Conservation (phyloP, 2,888 invertebrate species). For the Oasisia sp. region DNA sequence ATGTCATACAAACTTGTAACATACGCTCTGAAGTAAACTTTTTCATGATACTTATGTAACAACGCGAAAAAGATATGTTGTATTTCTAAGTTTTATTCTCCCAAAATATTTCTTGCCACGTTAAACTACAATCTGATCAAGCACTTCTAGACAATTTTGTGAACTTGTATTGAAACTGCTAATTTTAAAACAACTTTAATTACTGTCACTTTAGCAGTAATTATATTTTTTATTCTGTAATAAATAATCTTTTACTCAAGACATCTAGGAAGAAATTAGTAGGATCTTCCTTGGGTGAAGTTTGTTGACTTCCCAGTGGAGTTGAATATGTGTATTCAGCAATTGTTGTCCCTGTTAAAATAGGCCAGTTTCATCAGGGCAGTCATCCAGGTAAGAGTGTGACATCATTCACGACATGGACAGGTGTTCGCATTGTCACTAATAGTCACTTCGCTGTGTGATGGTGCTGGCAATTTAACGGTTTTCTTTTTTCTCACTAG, state of each 20-base stretch:
- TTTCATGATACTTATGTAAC: background rate
- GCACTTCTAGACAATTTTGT: too few species aligned
- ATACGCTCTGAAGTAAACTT: too few species aligned
- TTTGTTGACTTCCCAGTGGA: background rate
- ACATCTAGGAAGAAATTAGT: background rate
- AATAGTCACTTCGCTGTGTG: background rate
- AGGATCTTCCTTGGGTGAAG: background rate
- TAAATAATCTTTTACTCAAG: background rate
- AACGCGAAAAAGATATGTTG: background rate
- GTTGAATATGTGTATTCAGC: background rate
- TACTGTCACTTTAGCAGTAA: background rate
- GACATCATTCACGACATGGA: background rate
- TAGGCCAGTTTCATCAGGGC: conserved; percentile 1
- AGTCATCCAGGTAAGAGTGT: background rate
- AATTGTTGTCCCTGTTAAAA: conserved; percentile 3
- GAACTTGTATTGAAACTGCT: too few species aligned
- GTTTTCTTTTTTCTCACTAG: background rate
- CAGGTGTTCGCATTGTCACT: background rate
- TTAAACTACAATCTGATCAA: too few species aligned
- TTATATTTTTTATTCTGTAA: background rate
- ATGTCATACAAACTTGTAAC: too few species aligned
- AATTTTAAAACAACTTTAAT: too few species aligned
- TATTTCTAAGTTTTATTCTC: background rate
- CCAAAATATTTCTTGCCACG: background rate
- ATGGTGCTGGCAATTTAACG: background rate